phyloP scores from a whole-genome alignment of 2,797 vertebrate genomes.

The Coendou prehensilis region DNA sequence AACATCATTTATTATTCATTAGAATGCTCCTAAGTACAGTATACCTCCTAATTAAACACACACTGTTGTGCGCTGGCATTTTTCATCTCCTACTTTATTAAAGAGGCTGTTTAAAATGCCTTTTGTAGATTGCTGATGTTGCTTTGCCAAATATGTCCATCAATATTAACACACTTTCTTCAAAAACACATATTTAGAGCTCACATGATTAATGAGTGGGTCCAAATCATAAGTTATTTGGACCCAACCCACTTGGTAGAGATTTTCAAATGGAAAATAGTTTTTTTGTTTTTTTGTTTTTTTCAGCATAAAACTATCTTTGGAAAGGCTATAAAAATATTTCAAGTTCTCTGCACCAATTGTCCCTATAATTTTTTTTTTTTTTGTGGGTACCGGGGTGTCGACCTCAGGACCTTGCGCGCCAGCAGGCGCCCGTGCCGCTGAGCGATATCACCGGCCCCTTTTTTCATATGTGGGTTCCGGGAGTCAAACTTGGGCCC shows the following conservation, averaged over 20 bases:
- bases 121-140: conserved; percentile 66
- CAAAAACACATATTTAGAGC: conserved; percentile 64
- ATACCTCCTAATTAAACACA: conserved; percentile 87
- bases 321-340: conserved; percentile 58
- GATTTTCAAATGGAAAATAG: conserved; percentile 68
- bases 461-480: too few relatives aligned
- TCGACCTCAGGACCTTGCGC: too few relatives aligned
- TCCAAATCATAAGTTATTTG: conserved; percentile 68
- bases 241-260: conserved; percentile 52
- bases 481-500: too few relatives aligned
- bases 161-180: conserved; percentile 73
- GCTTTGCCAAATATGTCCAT: conserved; percentile 69
- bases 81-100: conserved; percentile 85
- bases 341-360: neutral
- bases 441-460: too few relatives aligned
- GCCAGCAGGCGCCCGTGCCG: too few relatives aligned
- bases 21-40: conserved; percentile 87
- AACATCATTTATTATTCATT: conserved; percentile 88
- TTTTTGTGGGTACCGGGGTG: too few relatives aligned
- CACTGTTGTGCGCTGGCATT: conserved; percentile 79
- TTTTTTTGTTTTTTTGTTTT: neutral
- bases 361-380: neutral
- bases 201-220: conserved; percentile 62
- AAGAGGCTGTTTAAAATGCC: conserved; percentile 83
- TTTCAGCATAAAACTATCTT: conserved; percentile 39